Evolutionary conservation across 2,113 vertebrate genomes (phyloP).

Genomic region (Elgaria multicarinata): DNA sequence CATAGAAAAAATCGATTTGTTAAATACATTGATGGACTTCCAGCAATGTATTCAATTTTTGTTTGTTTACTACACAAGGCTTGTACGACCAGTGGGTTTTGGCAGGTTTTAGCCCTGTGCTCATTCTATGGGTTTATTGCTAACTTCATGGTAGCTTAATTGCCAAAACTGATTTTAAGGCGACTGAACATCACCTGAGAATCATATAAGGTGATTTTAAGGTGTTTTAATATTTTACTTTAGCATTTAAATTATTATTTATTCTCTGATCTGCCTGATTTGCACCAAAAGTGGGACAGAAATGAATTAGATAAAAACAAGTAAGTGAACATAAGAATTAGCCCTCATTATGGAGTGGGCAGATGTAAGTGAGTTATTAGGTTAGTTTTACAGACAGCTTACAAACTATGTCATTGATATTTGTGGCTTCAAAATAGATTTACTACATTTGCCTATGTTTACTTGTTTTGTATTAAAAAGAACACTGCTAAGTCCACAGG

Average conservation of each 20-base stretch:
- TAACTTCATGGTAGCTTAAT: not conserved
- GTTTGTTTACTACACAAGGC: not conserved
- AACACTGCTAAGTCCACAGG: constrained; percentile 37
- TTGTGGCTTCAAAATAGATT: not conserved
- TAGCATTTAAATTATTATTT: not conserved
- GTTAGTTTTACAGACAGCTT: not conserved
- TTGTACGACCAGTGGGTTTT: not conserved
- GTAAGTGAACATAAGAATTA: not conserved
- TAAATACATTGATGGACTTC: not conserved
- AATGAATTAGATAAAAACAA: not conserved
- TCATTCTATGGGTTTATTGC: not conserved
- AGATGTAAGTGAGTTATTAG: not conserved
- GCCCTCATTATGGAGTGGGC: not conserved
- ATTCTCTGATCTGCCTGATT: not conserved
- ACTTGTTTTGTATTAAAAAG: constrained; percentile 51
- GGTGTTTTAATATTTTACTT: not conserved
- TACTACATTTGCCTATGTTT: not conserved
- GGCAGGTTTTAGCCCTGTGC: not conserved
- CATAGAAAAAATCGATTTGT: not conserved
- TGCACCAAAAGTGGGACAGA: not conserved
- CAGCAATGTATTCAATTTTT: not conserved
- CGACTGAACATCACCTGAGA: too few relatives aligned
- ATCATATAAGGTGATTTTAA: not conserved
- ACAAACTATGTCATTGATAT: not conserved
- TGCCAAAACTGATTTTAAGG: not conserved